Evolutionary conservation across 2,797 vertebrate genomes (phyloP), one percentile per base, ranked within the genome.

Genomic region (Echeneis naucrates): DNA sequence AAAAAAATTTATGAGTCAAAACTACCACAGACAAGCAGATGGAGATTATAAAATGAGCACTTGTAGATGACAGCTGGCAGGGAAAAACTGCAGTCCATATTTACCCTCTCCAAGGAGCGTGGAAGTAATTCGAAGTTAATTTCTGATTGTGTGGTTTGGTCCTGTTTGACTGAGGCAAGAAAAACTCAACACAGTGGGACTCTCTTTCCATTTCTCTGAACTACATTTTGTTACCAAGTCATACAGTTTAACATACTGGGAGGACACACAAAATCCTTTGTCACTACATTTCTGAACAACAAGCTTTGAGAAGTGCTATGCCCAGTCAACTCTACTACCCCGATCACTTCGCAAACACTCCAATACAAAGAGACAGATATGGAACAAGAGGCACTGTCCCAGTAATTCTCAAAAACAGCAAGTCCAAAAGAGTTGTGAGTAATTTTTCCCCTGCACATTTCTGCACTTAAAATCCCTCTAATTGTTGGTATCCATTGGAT

Each of bases 291-390:
- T 60, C 47, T 10, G 33, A 5, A 33, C n/a, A 27, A 35, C 47
- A 47, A 69, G 16, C 45, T 77, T 53, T 54, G 59, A 70, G 26
- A n/a, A 27, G 72, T 5, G 59, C 55, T 27, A 23, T 4, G 10
- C 40, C 71, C 33, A 8, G 38, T 77, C 67, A 35, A 35, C 58
- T 64, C 60, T 27, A 63, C 72, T 52, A 27, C 50, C 70, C 71
- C 30, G 51, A 82, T 87, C 56, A 55, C 50, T 33, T 67, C 70
- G 55, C 32, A 51, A 27, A 44, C 37, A 51, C 27, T 9, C 52
- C 30, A 30, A 88, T 19, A 27, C 30, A 54, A 86, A 24, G 42
- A 84, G 89, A 89, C 84, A 87, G 82, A 91, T 81, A 78, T 82
- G 67, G 83, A 86, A 66, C 86, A 85, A 74, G 62, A 78, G 76